Base-by-base conservation (phyloP, 2,113 vertebrate genomes). In the Oncorhynchus nerka region DNA sequence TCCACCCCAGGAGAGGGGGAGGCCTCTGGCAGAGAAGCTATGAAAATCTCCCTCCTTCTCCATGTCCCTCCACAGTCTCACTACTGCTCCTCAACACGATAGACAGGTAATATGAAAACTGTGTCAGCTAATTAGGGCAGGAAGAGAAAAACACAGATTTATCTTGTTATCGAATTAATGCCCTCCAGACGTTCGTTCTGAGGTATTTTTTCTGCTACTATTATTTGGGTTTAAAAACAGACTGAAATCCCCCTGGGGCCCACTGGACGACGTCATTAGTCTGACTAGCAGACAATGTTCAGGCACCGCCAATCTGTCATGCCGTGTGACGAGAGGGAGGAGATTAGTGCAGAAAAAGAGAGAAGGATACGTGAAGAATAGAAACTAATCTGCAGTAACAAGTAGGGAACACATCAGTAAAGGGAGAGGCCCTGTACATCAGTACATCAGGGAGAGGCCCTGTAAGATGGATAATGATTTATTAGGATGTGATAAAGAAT, bases 111-210 rank as follows among this genome's bases (percentile, higher is more conserved):
- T 62, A 2, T 7, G 71, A 69, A 80, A 88, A 89, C 49, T 86
- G 80, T 86, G 84, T 88, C 88, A 88, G 79, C 79, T 8, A 84
- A 87, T 61, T 81, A 55, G 86, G 85, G 76, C 79, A 76, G 62
- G 51, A 75, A 62, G 28, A 64, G 7, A 74, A 51, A 39, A 64
- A 65, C 57, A 64, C 30, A 15, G 11, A 62, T 75, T 67, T 9
- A 73, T 82, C 73, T 78, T 66, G 61, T 9, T 0, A 72, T 69
- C 64, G 82, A 84, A 68, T 83, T 69, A 86, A 76, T 79, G 80
- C 80, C 76, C 71, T 66, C 66, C 69, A 87, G 79, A 84, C 74
- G 68, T 28, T 22, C 26, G 7, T 79, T 74, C 51, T 16, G 34
- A 57, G 22, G 0, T 71, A n/a, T 28, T 69, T 15, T 13, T 7